Conservation (phyloP, 2,888 invertebrate species). For the Elegia similella region DNA sequence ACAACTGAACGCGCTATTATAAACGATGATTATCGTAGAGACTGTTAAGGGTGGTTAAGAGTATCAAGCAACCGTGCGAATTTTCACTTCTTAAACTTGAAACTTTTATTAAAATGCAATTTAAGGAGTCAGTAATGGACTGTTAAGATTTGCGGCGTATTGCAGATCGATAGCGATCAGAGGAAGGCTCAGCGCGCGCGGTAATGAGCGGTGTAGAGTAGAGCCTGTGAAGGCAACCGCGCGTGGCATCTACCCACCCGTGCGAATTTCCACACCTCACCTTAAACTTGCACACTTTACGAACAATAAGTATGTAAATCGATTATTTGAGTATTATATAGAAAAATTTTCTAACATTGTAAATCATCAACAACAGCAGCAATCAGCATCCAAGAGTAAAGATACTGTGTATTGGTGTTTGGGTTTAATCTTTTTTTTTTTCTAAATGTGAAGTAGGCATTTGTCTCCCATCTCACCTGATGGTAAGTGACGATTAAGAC, state of each 20-base stretch:
- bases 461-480: too few species aligned
- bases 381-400: too few species aligned
- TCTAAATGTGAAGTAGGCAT: too few species aligned
- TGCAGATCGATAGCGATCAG: conserved; percentile 44
- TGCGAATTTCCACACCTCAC: conserved; percentile 59
- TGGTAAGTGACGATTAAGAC: too few species aligned
- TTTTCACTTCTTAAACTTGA: not conserved
- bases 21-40: too few species aligned
- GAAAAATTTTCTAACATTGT: not conserved
- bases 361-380: too few species aligned
- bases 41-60: not conserved
- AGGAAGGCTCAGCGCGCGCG: conserved; percentile 42
- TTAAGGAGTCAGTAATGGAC: not conserved
- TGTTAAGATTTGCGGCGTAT: not conserved
- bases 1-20: too few species aligned
- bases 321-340: not conserved
- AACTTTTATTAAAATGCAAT: not conserved
- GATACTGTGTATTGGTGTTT: too few species aligned
- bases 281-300: conserved; percentile 27
- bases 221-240: conserved; percentile 61
- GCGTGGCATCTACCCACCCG: conserved; percentile 67
- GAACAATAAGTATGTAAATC: not conserved
- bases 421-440: too few species aligned
- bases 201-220: conserved; percentile 57
- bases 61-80: too few species aligned